Percentiles rank a stretch among this genome's conserved stretches.
These are phyloP conservation scores for Heliconius melpomene DNA, from an alignment of 1,140 invertebrate species.

Conservation along the genomic window DNA sequence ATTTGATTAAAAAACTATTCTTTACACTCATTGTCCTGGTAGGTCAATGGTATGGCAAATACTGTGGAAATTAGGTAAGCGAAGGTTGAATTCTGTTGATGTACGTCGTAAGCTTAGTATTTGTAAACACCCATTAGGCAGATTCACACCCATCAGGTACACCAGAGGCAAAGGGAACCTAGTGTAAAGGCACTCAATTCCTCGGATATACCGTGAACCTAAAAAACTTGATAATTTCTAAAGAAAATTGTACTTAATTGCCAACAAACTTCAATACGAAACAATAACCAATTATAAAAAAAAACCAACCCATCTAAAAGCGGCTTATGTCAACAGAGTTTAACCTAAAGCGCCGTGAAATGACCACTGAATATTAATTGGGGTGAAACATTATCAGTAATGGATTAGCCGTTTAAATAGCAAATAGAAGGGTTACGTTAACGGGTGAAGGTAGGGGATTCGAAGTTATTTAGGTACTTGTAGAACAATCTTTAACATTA, in stretches of 20 bases:
- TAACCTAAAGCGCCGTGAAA: constrained; percentile 22
- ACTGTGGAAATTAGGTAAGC: neutral
- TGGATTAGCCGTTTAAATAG: constrained; percentile 28
- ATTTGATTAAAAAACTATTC: constrained; percentile 3
- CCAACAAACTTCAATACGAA: too few relatives aligned
- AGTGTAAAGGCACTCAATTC: neutral
- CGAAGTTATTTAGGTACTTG: neutral
- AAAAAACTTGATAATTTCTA: neutral
- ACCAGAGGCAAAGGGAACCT: neutral
- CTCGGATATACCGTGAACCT: neutral
- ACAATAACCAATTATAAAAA: neutral
- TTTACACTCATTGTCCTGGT: neutral
- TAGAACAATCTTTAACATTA: too few relatives aligned
- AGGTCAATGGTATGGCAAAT: neutral
- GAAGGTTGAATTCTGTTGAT: too few relatives aligned
- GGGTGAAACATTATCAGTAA: constrained; percentile 19
- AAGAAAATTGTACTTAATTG: too few relatives aligned
- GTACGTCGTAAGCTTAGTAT: too few relatives aligned
- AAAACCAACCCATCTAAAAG: constrained; percentile 7
- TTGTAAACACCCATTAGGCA: too few relatives aligned
- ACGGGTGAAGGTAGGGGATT: neutral
- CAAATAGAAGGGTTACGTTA: constrained; percentile 27
- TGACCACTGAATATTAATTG: constrained; percentile 16
- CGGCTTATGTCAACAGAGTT: constrained; percentile 16
- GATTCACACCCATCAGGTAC: too few relatives aligned